These are phyloP conservation scores for Rachycentron canadum DNA, from an alignment of 2,797 vertebrate species.

Conservation along the genomic window DNA sequence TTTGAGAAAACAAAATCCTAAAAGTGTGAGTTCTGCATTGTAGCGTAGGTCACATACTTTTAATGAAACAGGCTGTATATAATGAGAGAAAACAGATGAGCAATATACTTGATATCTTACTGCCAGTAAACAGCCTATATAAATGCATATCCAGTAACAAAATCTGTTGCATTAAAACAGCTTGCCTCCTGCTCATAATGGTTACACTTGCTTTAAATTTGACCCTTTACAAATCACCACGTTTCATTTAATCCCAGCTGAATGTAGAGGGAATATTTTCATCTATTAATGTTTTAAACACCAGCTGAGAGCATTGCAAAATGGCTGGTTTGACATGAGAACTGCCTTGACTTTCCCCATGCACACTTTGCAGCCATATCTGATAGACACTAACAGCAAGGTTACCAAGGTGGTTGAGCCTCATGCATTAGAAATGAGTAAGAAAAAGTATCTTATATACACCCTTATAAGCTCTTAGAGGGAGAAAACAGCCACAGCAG, in stretches of 20 bases:
- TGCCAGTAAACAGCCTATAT: slow-evolving; percentile 55
- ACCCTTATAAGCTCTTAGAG: slow-evolving; percentile 10
- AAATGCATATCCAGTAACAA: slow-evolving; percentile 46
- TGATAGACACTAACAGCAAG: slow-evolving; percentile 39
- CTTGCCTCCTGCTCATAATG: slow-evolving; percentile 24
- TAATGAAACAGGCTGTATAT: slow-evolving; percentile 15
- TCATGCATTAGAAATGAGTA: slow-evolving; percentile 55
- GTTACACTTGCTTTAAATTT: slow-evolving; percentile 26
- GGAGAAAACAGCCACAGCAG: slow-evolving; percentile 16
- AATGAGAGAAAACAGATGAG: slow-evolving; percentile 19
- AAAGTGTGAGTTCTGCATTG: slow-evolving; percentile 24
- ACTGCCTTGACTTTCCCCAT: slow-evolving; percentile 3
- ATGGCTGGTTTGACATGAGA: not conserved
- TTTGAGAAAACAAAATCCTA: not conserved
- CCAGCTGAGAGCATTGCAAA: slow-evolving; percentile 18
- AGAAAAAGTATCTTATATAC: slow-evolving; percentile 21
- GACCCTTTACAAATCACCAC: slow-evolving; percentile 18
- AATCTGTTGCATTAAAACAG: slow-evolving; percentile 40
- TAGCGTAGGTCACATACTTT: slow-evolving; percentile 7
- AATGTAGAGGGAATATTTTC: slow-evolving; percentile 22
- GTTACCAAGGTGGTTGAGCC: slow-evolving; percentile 29
- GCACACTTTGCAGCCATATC: slow-evolving; percentile 19
- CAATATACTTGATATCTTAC: slow-evolving; percentile 16
- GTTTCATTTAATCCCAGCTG: slow-evolving; percentile 11
- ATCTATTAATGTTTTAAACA: slow-evolving; percentile 8